These are phyloP conservation scores for Ceratina japonica DNA, from an alignment of 1,140 invertebrate species.

Conservation along the genomic window DNA sequence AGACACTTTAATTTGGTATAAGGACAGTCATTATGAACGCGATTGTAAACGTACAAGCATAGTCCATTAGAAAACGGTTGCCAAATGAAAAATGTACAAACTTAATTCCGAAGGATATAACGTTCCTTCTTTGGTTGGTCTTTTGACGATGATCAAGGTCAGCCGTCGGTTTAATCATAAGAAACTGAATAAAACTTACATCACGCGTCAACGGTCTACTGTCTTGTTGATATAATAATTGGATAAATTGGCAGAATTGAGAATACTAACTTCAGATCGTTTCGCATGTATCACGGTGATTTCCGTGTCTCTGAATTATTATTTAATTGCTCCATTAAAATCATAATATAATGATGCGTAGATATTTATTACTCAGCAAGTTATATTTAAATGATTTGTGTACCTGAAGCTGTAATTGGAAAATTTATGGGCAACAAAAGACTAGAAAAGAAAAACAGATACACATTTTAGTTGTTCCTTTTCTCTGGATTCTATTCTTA, in stretches of 20 bases:
- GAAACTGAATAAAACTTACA: slow-evolving; percentile 58
- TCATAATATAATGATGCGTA: not conserved
- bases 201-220: slow-evolving; percentile 7
- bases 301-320: not conserved
- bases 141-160: slow-evolving; percentile 62
- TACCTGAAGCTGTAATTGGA: too few species aligned
- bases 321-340: not conserved
- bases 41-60: slow-evolving; percentile 44
- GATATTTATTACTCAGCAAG: too few species aligned
- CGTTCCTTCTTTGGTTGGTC: slow-evolving; percentile 50
- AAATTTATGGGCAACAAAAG: too few species aligned
- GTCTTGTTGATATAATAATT: slow-evolving; percentile 23
- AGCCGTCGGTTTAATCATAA: slow-evolving; percentile 44
- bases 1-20: slow-evolving; percentile 8
- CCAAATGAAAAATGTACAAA: slow-evolving; percentile 50
- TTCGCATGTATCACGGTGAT: not conserved
- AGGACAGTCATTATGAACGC: slow-evolving; percentile 25
- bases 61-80: slow-evolving; percentile 10
- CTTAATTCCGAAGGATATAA: slow-evolving; percentile 36
- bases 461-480: too few species aligned
- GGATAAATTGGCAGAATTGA: not conserved
- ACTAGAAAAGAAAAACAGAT: too few species aligned
- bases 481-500: too few species aligned
- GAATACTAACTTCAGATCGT: not conserved
- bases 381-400: too few species aligned